Conservation (phyloP, 2,113 vertebrate species). For the Chionomys nivalis region DNA sequence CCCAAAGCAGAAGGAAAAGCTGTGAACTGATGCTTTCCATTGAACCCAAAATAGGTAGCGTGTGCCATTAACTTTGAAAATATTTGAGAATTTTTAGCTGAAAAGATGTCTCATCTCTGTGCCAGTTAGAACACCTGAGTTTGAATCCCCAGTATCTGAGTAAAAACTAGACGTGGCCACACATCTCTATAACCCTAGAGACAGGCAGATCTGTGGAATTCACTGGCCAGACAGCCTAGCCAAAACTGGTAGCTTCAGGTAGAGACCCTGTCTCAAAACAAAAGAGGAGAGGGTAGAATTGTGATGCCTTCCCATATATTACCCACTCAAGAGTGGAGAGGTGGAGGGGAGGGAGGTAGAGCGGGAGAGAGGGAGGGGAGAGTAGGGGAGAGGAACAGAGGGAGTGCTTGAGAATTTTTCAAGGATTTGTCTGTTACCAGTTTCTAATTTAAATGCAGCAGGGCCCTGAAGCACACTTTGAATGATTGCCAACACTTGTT, state of each 20-base stretch:
- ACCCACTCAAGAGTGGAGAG: not conserved
- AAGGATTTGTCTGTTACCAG: conserved; percentile 24
- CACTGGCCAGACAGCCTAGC: not conserved
- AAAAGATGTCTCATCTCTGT: not conserved
- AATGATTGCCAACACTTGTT: conserved; percentile 24
- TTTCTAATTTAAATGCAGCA: conserved; percentile 40
- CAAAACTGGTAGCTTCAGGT: not conserved
- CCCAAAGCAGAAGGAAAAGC: conserved; percentile 13
- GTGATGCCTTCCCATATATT: not conserved
- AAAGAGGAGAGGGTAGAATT: not conserved
- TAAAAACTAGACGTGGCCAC: not conserved
- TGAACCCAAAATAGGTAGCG: not conserved
- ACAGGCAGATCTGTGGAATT: not conserved
- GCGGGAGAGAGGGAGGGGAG: not conserved
- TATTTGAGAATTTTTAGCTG: not conserved
- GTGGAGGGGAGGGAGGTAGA: not conserved
- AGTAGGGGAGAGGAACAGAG: not conserved
- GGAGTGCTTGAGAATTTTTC: not conserved
- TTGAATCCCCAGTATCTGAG: not conserved
- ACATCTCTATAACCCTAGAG: not conserved
- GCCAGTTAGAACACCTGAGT: not conserved
- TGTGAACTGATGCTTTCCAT: not conserved
- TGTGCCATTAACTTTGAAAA: conserved; percentile 9
- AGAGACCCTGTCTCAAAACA: not conserved
- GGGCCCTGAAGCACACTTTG: not conserved